Evolutionary conservation across 1,140 invertebrate species (phyloP).

Genomic region (Geopemphigus sp.): DNA sequence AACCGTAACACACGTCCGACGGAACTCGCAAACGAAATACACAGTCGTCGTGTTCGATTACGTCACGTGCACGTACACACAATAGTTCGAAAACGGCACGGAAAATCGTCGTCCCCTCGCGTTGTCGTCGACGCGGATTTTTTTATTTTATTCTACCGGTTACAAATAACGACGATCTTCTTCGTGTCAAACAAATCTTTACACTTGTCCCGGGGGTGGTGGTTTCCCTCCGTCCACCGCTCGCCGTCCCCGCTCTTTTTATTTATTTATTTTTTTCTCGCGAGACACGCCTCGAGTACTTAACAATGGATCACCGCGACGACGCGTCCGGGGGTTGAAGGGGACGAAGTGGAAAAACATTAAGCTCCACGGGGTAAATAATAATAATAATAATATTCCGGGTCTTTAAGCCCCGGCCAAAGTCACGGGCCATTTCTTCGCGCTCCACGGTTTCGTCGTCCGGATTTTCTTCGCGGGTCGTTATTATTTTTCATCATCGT

Average conservation of each 20-base stretch:
- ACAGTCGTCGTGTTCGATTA: too few species aligned
- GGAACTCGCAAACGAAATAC: too few species aligned
- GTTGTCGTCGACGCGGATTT: background rate
- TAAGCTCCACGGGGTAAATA: conserved; percentile 48
- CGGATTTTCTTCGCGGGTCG: conserved; percentile 31
- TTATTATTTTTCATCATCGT: conserved; percentile 46
- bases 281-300: conserved; percentile 48
- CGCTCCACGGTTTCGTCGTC: conserved; percentile 3
- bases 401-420: conserved; percentile 42
- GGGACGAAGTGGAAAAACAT: conserved; percentile 46
- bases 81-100: background rate
- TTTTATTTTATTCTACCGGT: conserved; percentile 2
- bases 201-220: conserved; percentile 43
- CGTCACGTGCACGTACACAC: too few species aligned
- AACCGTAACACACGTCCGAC: too few species aligned
- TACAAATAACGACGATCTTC: conserved; percentile 30
- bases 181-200: conserved; percentile 47
- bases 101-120: background rate
- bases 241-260: too few species aligned
- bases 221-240: background rate
- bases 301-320: conserved; percentile 29
- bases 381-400: conserved; percentile 39
- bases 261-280: background rate
- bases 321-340: too few species aligned
- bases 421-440: conserved; percentile 48